A percentile compares a stretch with the other conserved stretches of the same genome.
Evolutionary conservation across 2,888 invertebrate genomes (phyloP).

Genomic region (Auanema freiburgensis): DNA sequence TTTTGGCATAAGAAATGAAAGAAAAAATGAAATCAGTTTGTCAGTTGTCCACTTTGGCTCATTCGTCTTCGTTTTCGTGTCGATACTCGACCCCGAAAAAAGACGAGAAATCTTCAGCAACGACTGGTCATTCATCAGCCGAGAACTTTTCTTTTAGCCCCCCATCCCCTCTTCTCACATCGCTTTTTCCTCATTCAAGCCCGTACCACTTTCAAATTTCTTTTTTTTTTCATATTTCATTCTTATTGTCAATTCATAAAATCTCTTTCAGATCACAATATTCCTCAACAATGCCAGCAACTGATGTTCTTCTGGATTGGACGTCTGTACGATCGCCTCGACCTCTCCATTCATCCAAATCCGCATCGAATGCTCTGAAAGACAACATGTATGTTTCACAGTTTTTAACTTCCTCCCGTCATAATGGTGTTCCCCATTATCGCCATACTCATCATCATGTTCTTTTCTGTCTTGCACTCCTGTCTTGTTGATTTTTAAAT

Average conservation of each 20-base stretch:
- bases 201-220: conserved; percentile 10
- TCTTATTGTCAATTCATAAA: not conserved
- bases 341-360: conserved; percentile 17
- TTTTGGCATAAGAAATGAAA: not conserved
- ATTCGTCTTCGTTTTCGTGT: no score
- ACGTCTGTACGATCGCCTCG: conserved; percentile 10
- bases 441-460: no score
- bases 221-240: not conserved
- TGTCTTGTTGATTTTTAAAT: no score
- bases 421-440: conserved; percentile 5
- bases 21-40: not conserved
- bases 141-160: no score
- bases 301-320: conserved; percentile 18
- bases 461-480: no score
- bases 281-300: conserved; percentile 10
- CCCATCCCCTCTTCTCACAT: no score
- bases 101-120: no score
- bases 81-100: no score
- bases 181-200: conserved; percentile 9
- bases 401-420: not conserved
- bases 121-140: no score
- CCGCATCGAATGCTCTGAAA: conserved; percentile 14
- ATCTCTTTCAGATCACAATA: conserved; percentile 12
- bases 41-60: no score
- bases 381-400: conserved; percentile 2